These are phyloP conservation scores for Luidia sarsii DNA, from an alignment of 53 echinoderm and acorn worm genomes.

Conservation along the genomic window DNA sequence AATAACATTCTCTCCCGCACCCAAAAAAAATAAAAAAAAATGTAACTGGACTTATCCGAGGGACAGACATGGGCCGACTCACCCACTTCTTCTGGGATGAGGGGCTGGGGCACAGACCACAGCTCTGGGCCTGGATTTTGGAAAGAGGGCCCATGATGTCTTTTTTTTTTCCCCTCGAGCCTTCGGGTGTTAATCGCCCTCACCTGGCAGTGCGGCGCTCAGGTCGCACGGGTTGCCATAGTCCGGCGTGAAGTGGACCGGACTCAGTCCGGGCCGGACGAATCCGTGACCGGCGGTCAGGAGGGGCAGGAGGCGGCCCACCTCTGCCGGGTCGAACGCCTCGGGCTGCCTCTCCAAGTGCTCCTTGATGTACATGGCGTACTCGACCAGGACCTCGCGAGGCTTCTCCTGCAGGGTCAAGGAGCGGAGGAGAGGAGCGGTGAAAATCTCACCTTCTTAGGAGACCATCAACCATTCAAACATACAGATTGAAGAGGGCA, in stretches of 20 bases:
- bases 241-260: constrained; percentile 58
- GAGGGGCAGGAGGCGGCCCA: constrained; percentile 11
- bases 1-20: no score
- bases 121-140: no score
- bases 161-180: no score
- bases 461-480: no score
- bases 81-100: constrained; percentile 55
- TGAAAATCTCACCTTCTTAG: background rate
- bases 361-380: constrained; percentile 66
- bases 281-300: constrained; percentile 48
- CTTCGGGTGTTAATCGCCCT: no score
- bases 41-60: no score
- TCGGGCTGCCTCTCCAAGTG: constrained; percentile 29
- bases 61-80: no score
- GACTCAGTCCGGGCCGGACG: constrained; percentile 45
- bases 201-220: constrained; percentile 44
- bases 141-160: no score
- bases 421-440: background rate
- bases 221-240: constrained; percentile 62
- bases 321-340: constrained; percentile 49
- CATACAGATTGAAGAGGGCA: no score
- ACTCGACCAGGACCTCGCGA: constrained; percentile 49
- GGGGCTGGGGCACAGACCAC: constrained; percentile 47
- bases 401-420: constrained; percentile 26
- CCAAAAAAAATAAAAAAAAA: no score